Base-by-base conservation (phyloP, 2,797 vertebrate species). In the Rhincodon typus region DNA sequence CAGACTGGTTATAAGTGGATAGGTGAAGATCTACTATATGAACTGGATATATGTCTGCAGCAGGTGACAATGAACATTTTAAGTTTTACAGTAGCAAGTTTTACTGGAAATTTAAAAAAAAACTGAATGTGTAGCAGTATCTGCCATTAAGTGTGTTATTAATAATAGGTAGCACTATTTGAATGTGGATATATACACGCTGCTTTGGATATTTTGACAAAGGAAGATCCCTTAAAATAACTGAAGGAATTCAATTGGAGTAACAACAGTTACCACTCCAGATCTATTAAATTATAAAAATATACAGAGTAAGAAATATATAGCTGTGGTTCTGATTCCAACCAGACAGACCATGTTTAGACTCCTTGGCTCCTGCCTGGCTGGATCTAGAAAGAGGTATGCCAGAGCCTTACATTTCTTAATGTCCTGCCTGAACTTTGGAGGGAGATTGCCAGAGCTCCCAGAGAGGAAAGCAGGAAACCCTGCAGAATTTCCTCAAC, bases 231-330 rank as follows among this genome's bases (percentile, higher is more conserved):
- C 86, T 30, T 88, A 53, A 34, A 57, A 57, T 50, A 88, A 57
- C 30, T 15, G 50, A 88, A 57, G 27, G 50, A 57, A 3, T 27
- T 12, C 53, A 27, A 27, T 34, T 21, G 30, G 50, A 53, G 50
- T 57, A 34, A 34, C 30, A 53, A 34, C 86, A 88, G 86, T 57
- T 88, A 57, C 27, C 53, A 17, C 50, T 57, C 50, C 87, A 34
- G 27, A 90, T 57, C 53, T n/a, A n/a, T 90, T 90, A 90, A 62
- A 90, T 90, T 34, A 34, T 90, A 57, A 62, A 90, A 90, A 90
- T 90, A 90, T 90, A n/a, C 53, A 90, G 12, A 62, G 4, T 5
- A 27, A 17, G 86, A 88, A 57, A 88, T 88, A 88, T 88, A 34
- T 30, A 88, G 87, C 87, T 53, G 5, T 4, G 50, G 82, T 46